Percentiles rank a stretch among this genome's conserved stretches.
These are phyloP conservation scores for Cacajao melanocephalus DNA, from an alignment of 2,797 vertebrate species.

Conservation along the genomic window DNA sequence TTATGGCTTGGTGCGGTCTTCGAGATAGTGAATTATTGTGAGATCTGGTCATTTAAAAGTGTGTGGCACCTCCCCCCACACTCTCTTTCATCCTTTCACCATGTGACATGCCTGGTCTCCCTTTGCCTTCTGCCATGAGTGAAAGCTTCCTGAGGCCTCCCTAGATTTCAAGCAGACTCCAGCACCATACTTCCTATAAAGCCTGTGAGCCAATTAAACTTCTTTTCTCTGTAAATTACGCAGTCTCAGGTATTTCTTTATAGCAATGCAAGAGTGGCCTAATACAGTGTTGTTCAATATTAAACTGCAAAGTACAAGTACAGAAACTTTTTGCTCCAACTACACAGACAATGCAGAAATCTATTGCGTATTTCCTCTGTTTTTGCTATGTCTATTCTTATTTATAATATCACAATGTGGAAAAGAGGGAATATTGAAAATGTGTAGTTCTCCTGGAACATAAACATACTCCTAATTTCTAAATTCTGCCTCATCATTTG, in stretches of 20 bases:
- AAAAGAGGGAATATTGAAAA: background rate
- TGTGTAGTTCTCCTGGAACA: background rate
- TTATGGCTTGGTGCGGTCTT: background rate
- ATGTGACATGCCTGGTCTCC: background rate
- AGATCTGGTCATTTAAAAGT: background rate
- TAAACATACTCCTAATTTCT: background rate
- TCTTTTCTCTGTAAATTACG: background rate
- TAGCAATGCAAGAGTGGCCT: background rate
- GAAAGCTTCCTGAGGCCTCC: background rate
- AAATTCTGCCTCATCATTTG: background rate
- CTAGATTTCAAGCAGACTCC: background rate
- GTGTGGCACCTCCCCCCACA: background rate
- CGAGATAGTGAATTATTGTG: background rate
- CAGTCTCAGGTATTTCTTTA: background rate
- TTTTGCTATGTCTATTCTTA: background rate
- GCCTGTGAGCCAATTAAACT: background rate
- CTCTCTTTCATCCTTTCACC: background rate
- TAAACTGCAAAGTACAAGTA: background rate
- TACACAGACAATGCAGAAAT: background rate
- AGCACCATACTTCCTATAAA: background rate
- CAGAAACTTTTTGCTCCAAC: background rate
- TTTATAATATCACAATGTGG: background rate
- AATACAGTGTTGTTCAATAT: background rate
- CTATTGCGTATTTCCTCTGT: background rate
- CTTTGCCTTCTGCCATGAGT: background rate